Base-by-base conservation (phyloP, 2,113 vertebrate genomes). In the Patagioenas fasciata region DNA sequence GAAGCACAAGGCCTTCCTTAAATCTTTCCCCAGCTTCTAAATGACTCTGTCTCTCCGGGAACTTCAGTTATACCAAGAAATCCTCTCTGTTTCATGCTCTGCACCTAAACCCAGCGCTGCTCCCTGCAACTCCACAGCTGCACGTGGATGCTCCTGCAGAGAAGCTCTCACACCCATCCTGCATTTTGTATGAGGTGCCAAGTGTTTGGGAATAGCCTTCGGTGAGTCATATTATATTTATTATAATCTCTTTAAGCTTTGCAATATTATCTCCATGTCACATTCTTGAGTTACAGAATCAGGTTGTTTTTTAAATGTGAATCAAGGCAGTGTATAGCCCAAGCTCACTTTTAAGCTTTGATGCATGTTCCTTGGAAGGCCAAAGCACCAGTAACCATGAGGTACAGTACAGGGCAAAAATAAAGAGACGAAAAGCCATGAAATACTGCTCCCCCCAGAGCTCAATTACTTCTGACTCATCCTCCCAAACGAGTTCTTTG, bases 401-500 rank as follows among this genome's bases (percentile, higher is more conserved):
- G 53, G 78, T 44, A 36, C 47, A 36, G 54, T 13, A 66, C 14
- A 82, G 58, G 44, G 34, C 86, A 95, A 75, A 92, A 92, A 91
- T 42, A 72, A 88, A 85, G 69, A 70, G 28, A 93, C 36, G 48
- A 88, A 69, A 86, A 84, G 73, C 58, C 67, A 48, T 71, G 56
- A 95, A 95, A 85, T 83, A 88, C 75, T 93, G 79, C 47, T 44
- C 79, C 94, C 79, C 85, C 91, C 57, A 17, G 81, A 95, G 95
- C 87, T 94, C 89, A 95, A 93, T 96, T 95, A 96, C 71, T 94
- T 95, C 87, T 96, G 91, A 96, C 87, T 97, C 95, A 96, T 96
- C 75, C 89, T 94, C 82, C 85, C 89, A 91, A 96, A 93, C 1
- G 34, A 97, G 89, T 85, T 95, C 84, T 80, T 95, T 95, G 81